Evolutionary conservation across 2,113 vertebrate genomes (phyloP).

Genomic region (Reinhardtius hippoglossoides): DNA sequence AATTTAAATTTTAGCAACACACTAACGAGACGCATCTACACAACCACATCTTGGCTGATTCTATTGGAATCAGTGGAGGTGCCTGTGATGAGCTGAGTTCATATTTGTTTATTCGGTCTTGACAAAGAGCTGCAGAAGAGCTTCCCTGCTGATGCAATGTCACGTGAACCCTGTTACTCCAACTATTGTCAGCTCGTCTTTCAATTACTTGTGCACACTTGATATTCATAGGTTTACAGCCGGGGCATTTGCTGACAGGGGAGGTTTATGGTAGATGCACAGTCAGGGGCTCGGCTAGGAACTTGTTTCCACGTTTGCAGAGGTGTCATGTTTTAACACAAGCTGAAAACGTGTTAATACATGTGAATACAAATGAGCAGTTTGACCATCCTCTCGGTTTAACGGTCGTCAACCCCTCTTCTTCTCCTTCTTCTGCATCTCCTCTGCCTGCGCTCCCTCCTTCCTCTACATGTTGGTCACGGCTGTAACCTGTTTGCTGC

Average conservation of each 20-base stretch:
- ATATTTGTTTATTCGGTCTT: slow-evolving; percentile 37
- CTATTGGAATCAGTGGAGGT: background rate
- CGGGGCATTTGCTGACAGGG: slow-evolving; percentile 35
- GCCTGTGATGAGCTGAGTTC: slow-evolving; percentile 19
- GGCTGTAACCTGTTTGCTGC: background rate
- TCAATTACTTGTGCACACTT: slow-evolving; percentile 39
- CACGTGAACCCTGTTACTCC: slow-evolving; percentile 18
- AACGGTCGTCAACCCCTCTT: background rate
- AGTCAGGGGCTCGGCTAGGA: slow-evolving; percentile 26
- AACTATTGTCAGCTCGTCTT: slow-evolving; percentile 5
- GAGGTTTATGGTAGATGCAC: slow-evolving; percentile 39
- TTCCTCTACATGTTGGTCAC: slow-evolving; percentile 2
- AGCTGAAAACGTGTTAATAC: slow-evolving; percentile 4
- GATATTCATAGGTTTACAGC: slow-evolving; percentile 58
- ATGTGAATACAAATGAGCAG: too few species aligned
- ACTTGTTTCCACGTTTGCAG: slow-evolving; percentile 24
- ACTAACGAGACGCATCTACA: background rate
- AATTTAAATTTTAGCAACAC: too few species aligned
- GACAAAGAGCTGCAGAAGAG: slow-evolving; percentile 30
- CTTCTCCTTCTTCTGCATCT: background rate
- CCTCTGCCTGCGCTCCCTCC: background rate
- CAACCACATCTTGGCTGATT: background rate
- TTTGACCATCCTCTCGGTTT: too few species aligned
- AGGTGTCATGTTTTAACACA: slow-evolving; percentile 2
- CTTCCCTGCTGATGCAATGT: slow-evolving; percentile 36